Base-by-base conservation (phyloP, 2,888 invertebrate genomes). In the Mechanitis mazaeus region DNA sequence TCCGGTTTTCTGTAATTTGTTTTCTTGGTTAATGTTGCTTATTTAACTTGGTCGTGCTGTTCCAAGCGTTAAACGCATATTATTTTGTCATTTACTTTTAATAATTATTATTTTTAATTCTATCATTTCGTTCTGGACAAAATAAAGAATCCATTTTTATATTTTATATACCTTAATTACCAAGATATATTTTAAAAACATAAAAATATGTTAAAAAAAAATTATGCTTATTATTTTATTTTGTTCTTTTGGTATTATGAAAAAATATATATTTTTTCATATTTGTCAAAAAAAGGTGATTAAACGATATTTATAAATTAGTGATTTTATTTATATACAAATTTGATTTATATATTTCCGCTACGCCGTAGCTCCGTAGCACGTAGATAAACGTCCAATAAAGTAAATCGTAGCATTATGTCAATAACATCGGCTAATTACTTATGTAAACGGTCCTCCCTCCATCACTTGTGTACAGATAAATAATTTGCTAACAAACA, bases 381-480 rank as follows among this genome's bases (percentile, higher is more conserved):
- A 85, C 85, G 85, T 85, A 79, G 74, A 77, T 79, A 83, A 87
- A 86, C 85, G 85, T 77, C 73, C 60, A 62, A 58, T 58, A 74
- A 67, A 68, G 71, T 66, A 69, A 74, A 72, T 79, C 68, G 56
- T 50, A 56, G 59, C 59, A 61, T 64, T 66, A 59, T 58, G 64
- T 61, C 64, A 57, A 77, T 76, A 74, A 77, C 78, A 75, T 73
- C 71, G 75, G 72, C 81, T 88, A 88, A 88, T 88, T 88, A 87
- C 87, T 85, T 84, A 85, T 83, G 88, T 85, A 87, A 87, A 88
- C 87, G 76, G 68, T 76, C 71, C 77, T 75, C 79, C 80, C 78
- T 78, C 50, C 77, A 78, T 79, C 73, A 77, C 65, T 68, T 71
- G 76, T 78, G 78, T 78, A 77, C 68, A 75, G 73, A 69, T 73